Percentiles rank a stretch among this genome's conserved stretches.
Evolutionary conservation across 2,113 vertebrate genomes (phyloP).

Genomic region (Elachura formosa): DNA sequence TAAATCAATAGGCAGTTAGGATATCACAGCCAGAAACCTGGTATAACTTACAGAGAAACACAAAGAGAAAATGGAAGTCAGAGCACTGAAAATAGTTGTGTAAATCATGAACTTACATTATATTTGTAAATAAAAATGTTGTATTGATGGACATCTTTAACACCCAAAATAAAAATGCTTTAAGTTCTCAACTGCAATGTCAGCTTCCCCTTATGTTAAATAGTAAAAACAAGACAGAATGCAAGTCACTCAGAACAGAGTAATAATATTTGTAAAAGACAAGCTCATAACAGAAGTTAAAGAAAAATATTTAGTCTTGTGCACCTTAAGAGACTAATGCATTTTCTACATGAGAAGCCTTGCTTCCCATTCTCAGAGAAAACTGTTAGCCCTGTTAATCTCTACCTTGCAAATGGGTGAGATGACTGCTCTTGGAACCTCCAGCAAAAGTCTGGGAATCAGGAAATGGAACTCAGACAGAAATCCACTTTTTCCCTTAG

Average conservation of each 20-base stretch:
- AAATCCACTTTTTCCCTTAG: neutral
- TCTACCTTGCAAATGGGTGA: neutral
- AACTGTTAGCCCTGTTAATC: neutral
- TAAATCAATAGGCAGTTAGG: conserved; percentile 1
- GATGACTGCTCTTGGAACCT: neutral
- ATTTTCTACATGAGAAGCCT: neutral
- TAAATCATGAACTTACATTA: neutral
- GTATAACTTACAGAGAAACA: neutral
- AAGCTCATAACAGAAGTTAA: neutral
- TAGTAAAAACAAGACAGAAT: neutral
- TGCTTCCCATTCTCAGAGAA: neutral
- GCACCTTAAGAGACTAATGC: neutral
- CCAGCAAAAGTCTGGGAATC: neutral
- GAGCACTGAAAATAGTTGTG: neutral
- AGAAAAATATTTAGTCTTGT: neutral
- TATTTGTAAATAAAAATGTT: neutral
- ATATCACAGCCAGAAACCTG: neutral
- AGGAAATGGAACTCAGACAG: neutral
- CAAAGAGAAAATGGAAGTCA: neutral
- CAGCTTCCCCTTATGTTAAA: neutral
- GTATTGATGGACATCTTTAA: neutral
- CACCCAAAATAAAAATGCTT: neutral
- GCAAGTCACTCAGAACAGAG: neutral
- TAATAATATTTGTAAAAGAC: neutral
- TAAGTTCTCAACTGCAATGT: neutral